Base-by-base conservation (phyloP, 2,797 vertebrate genomes). In the Acanthurus lineatus region DNA sequence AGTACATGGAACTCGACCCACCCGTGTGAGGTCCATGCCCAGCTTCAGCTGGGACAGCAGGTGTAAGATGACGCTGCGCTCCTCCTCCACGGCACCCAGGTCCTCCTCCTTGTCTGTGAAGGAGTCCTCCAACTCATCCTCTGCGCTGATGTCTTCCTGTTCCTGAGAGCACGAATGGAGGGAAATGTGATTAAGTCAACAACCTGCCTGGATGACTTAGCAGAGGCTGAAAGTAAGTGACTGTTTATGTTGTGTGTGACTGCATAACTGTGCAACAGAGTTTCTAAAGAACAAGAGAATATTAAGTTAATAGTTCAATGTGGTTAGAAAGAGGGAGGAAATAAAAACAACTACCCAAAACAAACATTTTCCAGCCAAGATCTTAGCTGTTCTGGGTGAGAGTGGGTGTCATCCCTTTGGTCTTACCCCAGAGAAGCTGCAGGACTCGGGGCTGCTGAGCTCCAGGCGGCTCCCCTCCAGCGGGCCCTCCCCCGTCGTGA, bases 21-120 rank as follows among this genome's bases (percentile, higher is more conserved):
- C 98, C 94, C 98, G 95, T 0, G 98, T 99, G 91, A 99, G 96
- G 91, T 99, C 98, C 98, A 99, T 99, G 94, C 98, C 98, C 65
- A 99, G 96, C 89, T 99, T 99, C 74, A 99, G 97, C 94, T 99
- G 98, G 28, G 98, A 99, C 81, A 99, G 93, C 81, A 99, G 97
- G 93, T 99, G 98, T 72, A 99, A 94, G 89, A 99, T 99, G 87
- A 99, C 95, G 7, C 98, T 99, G 74, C 98, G 97, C 60, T 99
- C 97, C 80, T 99, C 98, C 89, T 99, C 98, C 80, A 99, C 97
- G 0, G 95, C 97, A 9, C 96, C 97, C 84, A 99, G 93, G 69
- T 99, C 97, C 78, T 98, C 97, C 90, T 99, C 98, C 80, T 96
- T 95, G 82, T 96, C 91, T 0, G 96, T 94, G 89, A 93, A 94